Conservation (phyloP, 2,888 invertebrate species). For the Sericinus montela region DNA sequence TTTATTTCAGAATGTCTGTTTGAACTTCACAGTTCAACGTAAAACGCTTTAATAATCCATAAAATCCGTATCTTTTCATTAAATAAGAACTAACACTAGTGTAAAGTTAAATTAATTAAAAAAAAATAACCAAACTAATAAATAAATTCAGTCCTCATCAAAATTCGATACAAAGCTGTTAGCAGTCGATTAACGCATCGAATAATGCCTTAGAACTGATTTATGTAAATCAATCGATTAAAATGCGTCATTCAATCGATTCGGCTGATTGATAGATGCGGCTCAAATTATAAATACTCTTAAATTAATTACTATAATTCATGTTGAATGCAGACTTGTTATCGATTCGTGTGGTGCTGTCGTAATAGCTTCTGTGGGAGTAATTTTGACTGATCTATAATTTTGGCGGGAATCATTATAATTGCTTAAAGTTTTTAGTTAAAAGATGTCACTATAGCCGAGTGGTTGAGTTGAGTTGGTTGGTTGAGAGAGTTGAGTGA, state of each 20-base stretch:
- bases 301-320: conserved; percentile 12
- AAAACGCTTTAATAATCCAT: no score
- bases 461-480: no score
- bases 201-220: conserved; percentile 9
- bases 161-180: conserved; percentile 1
- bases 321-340: neutral
- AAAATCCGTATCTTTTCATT: no score
- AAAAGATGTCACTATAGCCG: no score
- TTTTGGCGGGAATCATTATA: neutral
- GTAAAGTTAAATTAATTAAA: neutral
- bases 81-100: no score
- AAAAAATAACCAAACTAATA: neutral
- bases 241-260: conserved; percentile 30
- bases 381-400: conserved; percentile 6
- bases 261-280: conserved; percentile 28
- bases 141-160: neutral
- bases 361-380: conserved; percentile 8
- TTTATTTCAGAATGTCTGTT: no score
- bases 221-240: conserved; percentile 32
- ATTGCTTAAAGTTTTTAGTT: no score
- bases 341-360: neutral
- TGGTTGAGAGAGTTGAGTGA: no score
- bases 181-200: conserved; percentile 4
- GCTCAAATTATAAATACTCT: conserved; percentile 14
- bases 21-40: no score